Percentiles rank a stretch among this genome's conserved stretches.
Evolutionary conservation across 2,888 invertebrate genomes (phyloP).

Genomic region (Liopterus haemorrhoidalis): DNA sequence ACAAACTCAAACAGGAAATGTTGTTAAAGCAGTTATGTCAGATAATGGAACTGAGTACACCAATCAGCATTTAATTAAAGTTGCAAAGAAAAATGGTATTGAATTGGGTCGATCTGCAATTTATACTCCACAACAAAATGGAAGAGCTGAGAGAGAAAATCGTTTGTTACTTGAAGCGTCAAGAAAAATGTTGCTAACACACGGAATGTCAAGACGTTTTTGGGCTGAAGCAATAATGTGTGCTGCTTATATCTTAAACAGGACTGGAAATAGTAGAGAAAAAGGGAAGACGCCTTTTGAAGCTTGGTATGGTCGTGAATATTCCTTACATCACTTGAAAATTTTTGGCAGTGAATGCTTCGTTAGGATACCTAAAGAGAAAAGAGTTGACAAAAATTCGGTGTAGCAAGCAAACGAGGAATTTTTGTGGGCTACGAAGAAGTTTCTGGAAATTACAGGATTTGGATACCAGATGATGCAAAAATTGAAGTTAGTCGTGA

Average conservation of each 20-base stretch:
- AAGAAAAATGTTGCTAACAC: slow-evolving; percentile 19
- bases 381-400: slow-evolving; percentile 16
- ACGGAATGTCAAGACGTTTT: slow-evolving; percentile 16
- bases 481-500: slow-evolving; percentile 20
- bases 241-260: too few species aligned
- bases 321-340: too few species aligned
- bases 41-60: slow-evolving; percentile 23
- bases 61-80: slow-evolving; percentile 6
- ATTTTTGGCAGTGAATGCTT: slow-evolving; percentile 4
- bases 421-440: slow-evolving; percentile 23
- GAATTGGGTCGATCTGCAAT: too few species aligned
- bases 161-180: slow-evolving; percentile 13
- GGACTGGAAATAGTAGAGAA: too few species aligned
- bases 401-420: slow-evolving; percentile 4
- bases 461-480: slow-evolving; percentile 10
- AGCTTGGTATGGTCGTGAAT: too few species aligned
- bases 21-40: slow-evolving; percentile 16
- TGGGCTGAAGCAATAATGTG: slow-evolving; percentile 21
- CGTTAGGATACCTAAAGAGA: background rate
- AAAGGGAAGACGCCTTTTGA: too few species aligned
- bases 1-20: slow-evolving; percentile 16
- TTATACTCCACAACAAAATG: too few species aligned
- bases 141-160: slow-evolving; percentile 18
- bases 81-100: too few species aligned
- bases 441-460: slow-evolving; percentile 17